A percentile compares a stretch with the other conserved stretches of the same genome.
Evolutionary conservation across 2,888 invertebrate genomes (phyloP).

Genomic region (Esperia sulphurella): DNA sequence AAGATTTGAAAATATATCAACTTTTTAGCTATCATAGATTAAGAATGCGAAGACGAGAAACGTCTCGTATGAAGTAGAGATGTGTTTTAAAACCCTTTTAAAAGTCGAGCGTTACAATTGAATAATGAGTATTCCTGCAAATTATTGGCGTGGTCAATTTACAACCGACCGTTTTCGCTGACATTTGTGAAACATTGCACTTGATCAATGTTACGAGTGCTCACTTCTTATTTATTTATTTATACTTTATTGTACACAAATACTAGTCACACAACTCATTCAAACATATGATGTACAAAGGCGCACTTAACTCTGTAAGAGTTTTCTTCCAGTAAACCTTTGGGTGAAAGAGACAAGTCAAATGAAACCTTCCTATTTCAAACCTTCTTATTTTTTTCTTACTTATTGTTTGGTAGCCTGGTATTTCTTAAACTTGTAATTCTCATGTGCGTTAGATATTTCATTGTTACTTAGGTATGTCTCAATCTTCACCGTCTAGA

Average conservation of each 20-base stretch:
- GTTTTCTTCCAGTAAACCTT: too few species aligned
- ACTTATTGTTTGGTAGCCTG: background rate
- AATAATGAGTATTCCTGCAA: slow-evolving; percentile 9
- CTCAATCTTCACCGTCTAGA: slow-evolving; percentile 2
- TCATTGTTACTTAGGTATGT: background rate
- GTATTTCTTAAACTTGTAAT: slow-evolving; percentile 4
- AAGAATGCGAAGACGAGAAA: too few species aligned
- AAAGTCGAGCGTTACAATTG: background rate
- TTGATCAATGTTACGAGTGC: background rate
- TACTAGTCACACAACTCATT: too few species aligned
- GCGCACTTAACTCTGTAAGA: too few species aligned
- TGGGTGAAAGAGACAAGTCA: too few species aligned
- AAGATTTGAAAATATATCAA: background rate
- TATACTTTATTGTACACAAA: too few species aligned
- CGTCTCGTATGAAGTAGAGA: too few species aligned
- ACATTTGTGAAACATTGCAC: slow-evolving; percentile 3
- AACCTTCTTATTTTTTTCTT: background rate
- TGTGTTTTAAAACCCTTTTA: background rate
- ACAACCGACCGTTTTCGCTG: slow-evolving; percentile 5
- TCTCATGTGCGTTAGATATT: slow-evolving; percentile 1
- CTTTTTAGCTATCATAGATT: too few species aligned
- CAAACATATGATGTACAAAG: too few species aligned
- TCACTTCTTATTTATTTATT: too few species aligned
- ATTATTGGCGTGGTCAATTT: slow-evolving; percentile 8
- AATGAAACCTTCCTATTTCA: too few species aligned